Percentiles rank a stretch among this genome's conserved stretches.
phyloP scores from a whole-genome alignment of 1,140 invertebrate species.

The Ooceraea biroi region DNA sequence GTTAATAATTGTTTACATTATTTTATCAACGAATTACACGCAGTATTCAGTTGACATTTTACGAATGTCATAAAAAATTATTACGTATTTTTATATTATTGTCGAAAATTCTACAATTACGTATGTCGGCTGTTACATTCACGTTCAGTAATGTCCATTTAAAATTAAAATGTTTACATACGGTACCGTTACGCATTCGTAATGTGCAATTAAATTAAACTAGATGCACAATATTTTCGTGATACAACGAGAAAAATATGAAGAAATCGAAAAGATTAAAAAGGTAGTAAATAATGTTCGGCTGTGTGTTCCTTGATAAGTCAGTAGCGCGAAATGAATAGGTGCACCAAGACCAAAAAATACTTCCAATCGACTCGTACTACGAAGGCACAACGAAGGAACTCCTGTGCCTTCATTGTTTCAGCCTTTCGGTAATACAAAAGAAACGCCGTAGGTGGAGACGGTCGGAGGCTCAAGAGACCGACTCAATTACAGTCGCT shows the following conservation, averaged over 20 bases:
- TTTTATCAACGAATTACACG: too few species aligned
- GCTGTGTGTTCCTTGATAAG: slow-evolving; percentile 60
- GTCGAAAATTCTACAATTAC: too few species aligned
- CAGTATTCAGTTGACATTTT: too few species aligned
- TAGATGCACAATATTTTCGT: not conserved
- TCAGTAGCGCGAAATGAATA: slow-evolving; percentile 51
- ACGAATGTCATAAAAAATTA: too few species aligned
- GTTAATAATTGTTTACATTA: too few species aligned
- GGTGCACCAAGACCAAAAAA: slow-evolving; percentile 62
- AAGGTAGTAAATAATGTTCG: slow-evolving; percentile 48
- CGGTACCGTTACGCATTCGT: not conserved
- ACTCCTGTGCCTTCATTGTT: slow-evolving; percentile 75
- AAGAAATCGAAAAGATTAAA: slow-evolving; percentile 3
- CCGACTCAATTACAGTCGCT: slow-evolving; percentile 81
- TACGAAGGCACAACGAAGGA: slow-evolving; percentile 47
- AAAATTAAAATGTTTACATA: not conserved
- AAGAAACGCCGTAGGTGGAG: slow-evolving; percentile 46
- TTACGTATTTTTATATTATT: too few species aligned
- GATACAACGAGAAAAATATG: not conserved
- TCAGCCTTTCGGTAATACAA: slow-evolving; percentile 71
- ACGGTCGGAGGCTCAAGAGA: slow-evolving; percentile 58
- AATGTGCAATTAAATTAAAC: not conserved
- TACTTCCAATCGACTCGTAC: slow-evolving; percentile 42
- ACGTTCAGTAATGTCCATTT: not conserved
- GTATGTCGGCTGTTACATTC: too few species aligned